Evolutionary conservation across 2,113 vertebrate genomes (phyloP).

Genomic region (Shinisaurus crocodilurus): DNA sequence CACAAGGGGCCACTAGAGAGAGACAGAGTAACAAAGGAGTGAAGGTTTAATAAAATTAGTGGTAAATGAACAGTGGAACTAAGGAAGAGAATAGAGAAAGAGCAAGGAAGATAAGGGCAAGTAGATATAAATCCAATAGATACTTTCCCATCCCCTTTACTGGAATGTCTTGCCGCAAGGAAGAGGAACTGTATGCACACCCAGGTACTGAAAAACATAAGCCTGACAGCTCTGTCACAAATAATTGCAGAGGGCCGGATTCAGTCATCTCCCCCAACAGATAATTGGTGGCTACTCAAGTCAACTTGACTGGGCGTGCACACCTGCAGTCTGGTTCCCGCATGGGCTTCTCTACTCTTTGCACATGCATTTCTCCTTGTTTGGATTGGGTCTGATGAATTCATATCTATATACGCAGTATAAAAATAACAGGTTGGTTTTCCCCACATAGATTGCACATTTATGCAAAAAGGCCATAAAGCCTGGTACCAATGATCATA

Average conservation of each 20-base stretch:
- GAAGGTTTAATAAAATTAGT: neutral
- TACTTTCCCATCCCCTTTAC: neutral
- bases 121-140: neutral
- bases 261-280: neutral
- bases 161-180: neutral
- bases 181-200: neutral
- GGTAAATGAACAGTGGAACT: neutral
- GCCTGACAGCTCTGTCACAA: neutral
- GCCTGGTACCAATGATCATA: too few species aligned
- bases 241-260: neutral
- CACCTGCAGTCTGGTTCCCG: too few species aligned
- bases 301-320: too few species aligned
- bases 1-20: neutral
- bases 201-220: neutral
- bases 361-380: too few species aligned
- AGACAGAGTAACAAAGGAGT: neutral
- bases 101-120: neutral
- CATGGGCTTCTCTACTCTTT: too few species aligned
- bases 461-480: too few species aligned
- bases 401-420: too few species aligned
- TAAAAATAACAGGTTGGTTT: too few species aligned
- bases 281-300: neutral
- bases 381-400: too few species aligned
- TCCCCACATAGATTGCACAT: too few species aligned
- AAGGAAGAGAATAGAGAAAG: neutral